Percentiles rank a stretch among this genome's conserved stretches.
These are phyloP conservation scores for Galemys pyrenaicus DNA, from an alignment of 2,113 vertebrate species.

Conservation along the genomic window DNA sequence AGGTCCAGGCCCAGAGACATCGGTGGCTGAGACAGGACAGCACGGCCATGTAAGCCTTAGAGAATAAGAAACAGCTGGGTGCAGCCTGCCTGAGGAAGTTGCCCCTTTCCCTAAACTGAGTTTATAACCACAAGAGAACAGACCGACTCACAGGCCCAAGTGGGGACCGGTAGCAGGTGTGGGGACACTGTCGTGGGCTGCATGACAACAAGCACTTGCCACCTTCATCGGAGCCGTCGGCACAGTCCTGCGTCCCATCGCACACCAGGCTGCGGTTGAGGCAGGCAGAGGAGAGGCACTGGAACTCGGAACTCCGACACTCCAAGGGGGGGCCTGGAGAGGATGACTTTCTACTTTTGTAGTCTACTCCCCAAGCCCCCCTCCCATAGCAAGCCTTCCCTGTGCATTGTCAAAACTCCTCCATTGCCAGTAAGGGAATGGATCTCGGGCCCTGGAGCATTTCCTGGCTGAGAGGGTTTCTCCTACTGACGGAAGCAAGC, in stretches of 20 bases:
- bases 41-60: background rate
- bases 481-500: background rate
- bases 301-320: constrained; percentile 87
- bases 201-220: constrained; percentile 83
- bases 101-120: fast-evolving
- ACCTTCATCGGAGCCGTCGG: constrained; percentile 89
- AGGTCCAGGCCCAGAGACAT: background rate
- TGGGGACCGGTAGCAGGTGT: constrained; percentile 89
- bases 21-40: background rate
- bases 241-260: constrained; percentile 88
- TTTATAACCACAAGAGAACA: background rate
- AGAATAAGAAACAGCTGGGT: fast-evolving
- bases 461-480: background rate
- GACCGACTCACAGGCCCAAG: constrained; percentile 88
- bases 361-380: background rate
- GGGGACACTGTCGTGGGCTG: constrained; percentile 82
- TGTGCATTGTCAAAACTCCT: fast-evolving
- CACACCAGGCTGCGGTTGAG: constrained; percentile 87
- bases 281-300: constrained; percentile 86
- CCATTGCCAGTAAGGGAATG: background rate
- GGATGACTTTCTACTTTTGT: background rate
- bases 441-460: fast-evolving
- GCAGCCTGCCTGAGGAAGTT: background rate
- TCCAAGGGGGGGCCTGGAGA: constrained; percentile 82
- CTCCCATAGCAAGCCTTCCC: background rate